Evolutionary conservation across 2,888 invertebrate species (phyloP), one percentile per base, ranked within the genome.

Genomic region (Orthosia incerta): DNA sequence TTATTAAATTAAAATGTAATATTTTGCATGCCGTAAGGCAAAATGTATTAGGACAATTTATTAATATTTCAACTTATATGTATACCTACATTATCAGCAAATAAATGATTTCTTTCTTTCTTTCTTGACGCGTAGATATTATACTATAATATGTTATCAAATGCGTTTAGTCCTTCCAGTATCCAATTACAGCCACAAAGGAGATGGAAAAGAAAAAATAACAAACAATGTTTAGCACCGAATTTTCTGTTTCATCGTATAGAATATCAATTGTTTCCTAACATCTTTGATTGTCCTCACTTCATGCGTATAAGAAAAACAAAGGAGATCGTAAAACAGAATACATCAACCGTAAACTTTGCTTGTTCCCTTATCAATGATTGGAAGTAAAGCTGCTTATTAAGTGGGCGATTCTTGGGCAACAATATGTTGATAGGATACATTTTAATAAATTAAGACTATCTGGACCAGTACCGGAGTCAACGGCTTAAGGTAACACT

Each of bases 321-420:
- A 91, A 89, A 89, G 86, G 85, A 87, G 86, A 89, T 88, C 91
- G 86, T 91, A 91, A 91, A 92, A 86, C 86, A 86, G 83, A 85
- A 86, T 80, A 89, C 82, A 89, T 90, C 88, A 88, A 83, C 87
- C 89, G 90, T 89, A 88, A 91, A 90, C 85, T 88, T 88, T 89
- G 87, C 90, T 89, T 89, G 89, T 86, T 84, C 85, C 82, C 87
- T 87, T 82, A 88, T 88, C 90, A 91, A 84, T 76, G 74, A 75
- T 79, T 76, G 82, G 39, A 55, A 55, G 16, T 71, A 56, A 74
- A 45, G 68, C 18, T 53, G 39, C 5, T 23, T 62, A 20, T 59
- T 56, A 51, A 66, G 18, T 18, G 13, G 23, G 53, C 60, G 57
- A 80, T 50, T 53, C 23, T 60, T 64, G 20, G 51, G 26, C 31